A percentile compares a stretch with the other conserved stretches of the same genome.
Evolutionary conservation across 2,797 vertebrate genomes (phyloP).

Genomic region (Spea hammondii): DNA sequence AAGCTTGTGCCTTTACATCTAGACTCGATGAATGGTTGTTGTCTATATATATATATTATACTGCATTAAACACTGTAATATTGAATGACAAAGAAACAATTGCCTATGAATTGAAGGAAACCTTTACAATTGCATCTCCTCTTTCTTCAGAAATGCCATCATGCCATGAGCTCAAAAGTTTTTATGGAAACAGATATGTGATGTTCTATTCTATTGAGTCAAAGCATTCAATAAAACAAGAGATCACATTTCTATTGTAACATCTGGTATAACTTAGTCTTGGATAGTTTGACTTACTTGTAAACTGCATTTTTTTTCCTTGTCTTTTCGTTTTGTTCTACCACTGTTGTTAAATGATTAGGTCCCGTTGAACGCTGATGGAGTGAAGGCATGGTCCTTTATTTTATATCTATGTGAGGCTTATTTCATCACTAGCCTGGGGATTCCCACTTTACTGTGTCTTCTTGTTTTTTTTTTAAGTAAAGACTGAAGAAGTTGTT

Average conservation of each 20-base stretch:
- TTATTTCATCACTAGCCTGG: not conserved
- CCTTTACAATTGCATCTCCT: no score
- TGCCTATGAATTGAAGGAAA: no score
- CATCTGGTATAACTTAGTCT: not conserved
- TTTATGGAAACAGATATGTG: no score
- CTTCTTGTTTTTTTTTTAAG: not conserved
- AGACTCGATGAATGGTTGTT: no score
- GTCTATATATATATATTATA: no score
- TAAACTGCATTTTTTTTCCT: conserved; percentile 4
- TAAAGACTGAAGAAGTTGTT: no score
- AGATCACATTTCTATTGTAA: not conserved
- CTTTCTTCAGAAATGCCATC: no score
- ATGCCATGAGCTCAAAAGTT: no score
- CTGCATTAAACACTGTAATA: not conserved
- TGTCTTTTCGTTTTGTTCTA: not conserved
- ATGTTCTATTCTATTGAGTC: no score
- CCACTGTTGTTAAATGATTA: not conserved
- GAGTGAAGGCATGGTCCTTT: not conserved
- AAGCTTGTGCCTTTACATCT: no score
- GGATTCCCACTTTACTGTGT: not conserved
- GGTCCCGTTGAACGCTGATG: not conserved
- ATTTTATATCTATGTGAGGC: not conserved
- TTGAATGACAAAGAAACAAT: no score
- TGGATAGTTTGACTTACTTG: conserved; percentile 39
- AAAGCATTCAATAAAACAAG: no score